Percentiles rank a stretch among this genome's conserved stretches.
phyloP scores from a whole-genome alignment of 2,113 vertebrate genomes.

The Syrmaticus mikado region DNA sequence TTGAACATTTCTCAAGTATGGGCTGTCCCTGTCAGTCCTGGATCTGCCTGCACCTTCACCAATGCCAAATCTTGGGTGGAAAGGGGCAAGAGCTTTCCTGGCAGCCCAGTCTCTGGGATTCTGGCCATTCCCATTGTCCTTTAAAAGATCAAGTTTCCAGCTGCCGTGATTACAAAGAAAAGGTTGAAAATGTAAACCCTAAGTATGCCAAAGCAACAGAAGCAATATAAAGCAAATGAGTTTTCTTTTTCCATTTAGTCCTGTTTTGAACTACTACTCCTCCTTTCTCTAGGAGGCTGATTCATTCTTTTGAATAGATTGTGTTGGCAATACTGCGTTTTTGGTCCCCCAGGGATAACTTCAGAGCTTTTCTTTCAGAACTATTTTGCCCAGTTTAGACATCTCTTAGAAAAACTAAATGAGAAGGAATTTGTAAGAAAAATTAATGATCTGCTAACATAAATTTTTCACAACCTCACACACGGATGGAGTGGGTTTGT shows the following conservation, averaged over 20 bases:
- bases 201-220: slow-evolving; percentile 13
- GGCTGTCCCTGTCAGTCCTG: not conserved
- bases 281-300: slow-evolving; percentile 12
- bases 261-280: not conserved
- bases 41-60: not conserved
- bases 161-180: slow-evolving; percentile 14
- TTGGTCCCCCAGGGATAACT: not conserved
- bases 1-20: not conserved
- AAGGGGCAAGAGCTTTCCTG: not conserved
- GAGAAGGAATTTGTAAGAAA: slow-evolving; percentile 41
- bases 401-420: slow-evolving; percentile 10
- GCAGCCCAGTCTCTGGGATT: not conserved
- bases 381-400: slow-evolving; percentile 29
- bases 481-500: not conserved
- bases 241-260: not conserved
- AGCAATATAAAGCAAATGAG: not conserved
- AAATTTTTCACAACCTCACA: slow-evolving; percentile 16
- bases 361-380: slow-evolving; percentile 29
- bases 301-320: slow-evolving; percentile 22
- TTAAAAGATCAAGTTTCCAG: not conserved
- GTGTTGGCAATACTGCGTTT: not conserved
- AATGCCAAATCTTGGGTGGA: not conserved
- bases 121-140: not conserved
- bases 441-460: not conserved
- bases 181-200: not conserved